Conservation (phyloP, 2,888 invertebrate genomes). For the Rhagophthalmus giganteus region DNA sequence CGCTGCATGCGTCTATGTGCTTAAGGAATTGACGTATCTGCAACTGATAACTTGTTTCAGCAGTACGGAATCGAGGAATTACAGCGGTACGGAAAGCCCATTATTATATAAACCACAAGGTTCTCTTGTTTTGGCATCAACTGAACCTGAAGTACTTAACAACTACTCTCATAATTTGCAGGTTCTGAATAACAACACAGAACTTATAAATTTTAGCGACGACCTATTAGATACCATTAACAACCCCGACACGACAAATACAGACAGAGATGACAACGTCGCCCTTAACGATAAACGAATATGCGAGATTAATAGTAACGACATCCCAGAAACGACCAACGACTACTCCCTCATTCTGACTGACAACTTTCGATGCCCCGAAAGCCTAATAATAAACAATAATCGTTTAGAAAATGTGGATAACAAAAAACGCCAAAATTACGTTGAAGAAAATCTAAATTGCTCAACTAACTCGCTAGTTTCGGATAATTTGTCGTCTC, state of each 20-base stretch:
- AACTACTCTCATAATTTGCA: conserved; percentile 16
- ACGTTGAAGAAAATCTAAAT: conserved; percentile 49
- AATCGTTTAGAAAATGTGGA: conserved; percentile 29
- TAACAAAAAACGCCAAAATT: conserved; percentile 39
- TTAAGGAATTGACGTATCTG: too few species aligned
- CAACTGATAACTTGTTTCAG: conserved; percentile 14
- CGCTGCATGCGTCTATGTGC: too few species aligned
- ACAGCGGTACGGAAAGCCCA: conserved; percentile 18
- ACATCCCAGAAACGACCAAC: conserved; percentile 16
- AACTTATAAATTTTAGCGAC: conserved; percentile 13
- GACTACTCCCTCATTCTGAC: conserved; percentile 8
- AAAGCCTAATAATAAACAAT: conserved; percentile 17
- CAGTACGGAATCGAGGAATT: conserved; percentile 28
- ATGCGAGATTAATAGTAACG: conserved; percentile 26
- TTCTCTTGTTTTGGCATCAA: conserved; percentile 4
- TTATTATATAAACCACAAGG: conserved; percentile 15
- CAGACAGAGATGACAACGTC: conserved; percentile 10
- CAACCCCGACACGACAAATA: conserved; percentile 1
- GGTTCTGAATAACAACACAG: conserved; percentile 13
- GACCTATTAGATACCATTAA: background rate
- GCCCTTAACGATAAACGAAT: conserved; percentile 7
- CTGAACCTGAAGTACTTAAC: conserved; percentile 11
- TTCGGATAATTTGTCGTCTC: conserved; percentile 56
- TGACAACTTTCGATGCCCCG: conserved; percentile 16
- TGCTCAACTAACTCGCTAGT: conserved; percentile 55